These are phyloP conservation scores for Yoshiicerus persimilis DNA, from an alignment of 1,140 invertebrate genomes.

Conservation along the genomic window DNA sequence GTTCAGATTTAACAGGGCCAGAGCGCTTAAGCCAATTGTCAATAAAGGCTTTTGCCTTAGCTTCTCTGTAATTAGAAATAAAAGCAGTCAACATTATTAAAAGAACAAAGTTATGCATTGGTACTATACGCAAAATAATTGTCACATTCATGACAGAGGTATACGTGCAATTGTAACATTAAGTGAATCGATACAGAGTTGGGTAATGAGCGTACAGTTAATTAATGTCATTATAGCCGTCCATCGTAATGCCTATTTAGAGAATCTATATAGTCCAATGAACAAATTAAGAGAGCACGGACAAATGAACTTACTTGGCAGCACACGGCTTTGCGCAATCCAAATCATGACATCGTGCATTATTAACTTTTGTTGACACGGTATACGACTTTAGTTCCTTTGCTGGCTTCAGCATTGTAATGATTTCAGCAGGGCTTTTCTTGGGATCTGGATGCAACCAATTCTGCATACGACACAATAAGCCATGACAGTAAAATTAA, in stretches of 20 bases:
- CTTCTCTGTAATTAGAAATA: no score
- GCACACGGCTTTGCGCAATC: slow-evolving; percentile 65
- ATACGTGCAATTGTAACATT: no score
- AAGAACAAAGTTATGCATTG: no score
- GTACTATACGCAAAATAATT: no score
- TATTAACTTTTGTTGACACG: slow-evolving; percentile 72
- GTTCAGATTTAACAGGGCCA: background rate
- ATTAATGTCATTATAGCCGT: no score
- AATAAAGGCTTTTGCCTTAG: slow-evolving; percentile 33
- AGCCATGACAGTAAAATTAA: background rate
- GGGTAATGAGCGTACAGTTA: no score
- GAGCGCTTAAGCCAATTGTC: slow-evolving; percentile 40
- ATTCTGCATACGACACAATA: slow-evolving; percentile 56
- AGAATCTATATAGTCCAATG: no score
- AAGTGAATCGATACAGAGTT: no score
- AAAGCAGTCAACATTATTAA: background rate
- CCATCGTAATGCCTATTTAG: no score
- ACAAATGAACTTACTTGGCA: slow-evolving; percentile 46
- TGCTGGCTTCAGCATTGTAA: slow-evolving; percentile 59
- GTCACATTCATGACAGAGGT: no score
- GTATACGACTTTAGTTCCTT: slow-evolving; percentile 64
- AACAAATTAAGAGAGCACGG: background rate
- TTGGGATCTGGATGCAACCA: slow-evolving; percentile 67
- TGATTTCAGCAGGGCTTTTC: slow-evolving; percentile 56
- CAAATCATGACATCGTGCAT: slow-evolving; percentile 68